phyloP scores from a whole-genome alignment of 2,888 invertebrate species.

The Brenthis daphne region DNA sequence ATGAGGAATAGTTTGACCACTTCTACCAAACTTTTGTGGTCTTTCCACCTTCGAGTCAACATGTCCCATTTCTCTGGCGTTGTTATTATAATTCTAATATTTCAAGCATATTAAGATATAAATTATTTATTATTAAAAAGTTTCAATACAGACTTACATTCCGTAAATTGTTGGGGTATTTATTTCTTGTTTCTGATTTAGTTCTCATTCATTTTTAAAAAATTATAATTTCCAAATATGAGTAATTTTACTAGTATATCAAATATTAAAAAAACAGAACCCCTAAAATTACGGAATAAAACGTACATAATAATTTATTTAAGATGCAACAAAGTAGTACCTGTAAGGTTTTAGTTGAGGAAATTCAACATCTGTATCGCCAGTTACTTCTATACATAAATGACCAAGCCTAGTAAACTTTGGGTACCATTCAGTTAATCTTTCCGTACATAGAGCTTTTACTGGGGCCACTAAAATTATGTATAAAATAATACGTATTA shows the following conservation, averaged over 20 bases:
- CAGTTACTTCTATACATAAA: conserved; percentile 87
- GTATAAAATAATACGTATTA: neutral
- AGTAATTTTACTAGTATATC: too few species aligned
- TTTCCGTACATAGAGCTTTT: conserved; percentile 89
- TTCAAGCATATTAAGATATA: neutral
- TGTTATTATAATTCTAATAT: conserved; percentile 84
- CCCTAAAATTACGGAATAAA: too few species aligned
- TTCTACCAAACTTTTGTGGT: conserved; percentile 84
- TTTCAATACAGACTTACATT: too few species aligned
- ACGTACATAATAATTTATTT: too few species aligned
- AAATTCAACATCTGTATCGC: conserved; percentile 88
- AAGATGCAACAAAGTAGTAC: conserved; percentile 45
- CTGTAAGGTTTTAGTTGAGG: conserved; percentile 68
- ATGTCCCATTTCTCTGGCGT: conserved; percentile 95
- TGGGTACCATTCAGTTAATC: conserved; percentile 86
- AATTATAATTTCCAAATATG: too few species aligned
- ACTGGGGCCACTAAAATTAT: conserved; percentile 87
- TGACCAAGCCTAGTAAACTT: conserved; percentile 86
- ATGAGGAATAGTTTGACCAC: conserved; percentile 86
- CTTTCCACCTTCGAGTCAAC: conserved; percentile 88
- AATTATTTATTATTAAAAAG: neutral
- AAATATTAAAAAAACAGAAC: too few species aligned
- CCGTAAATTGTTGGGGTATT: too few species aligned
- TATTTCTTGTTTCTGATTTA: too few species aligned
- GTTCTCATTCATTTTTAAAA: too few species aligned